Evolutionary conservation across 2,113 vertebrate species (phyloP), one percentile per base, ranked within the genome.

Genomic region (Cottus gobio): DNA sequence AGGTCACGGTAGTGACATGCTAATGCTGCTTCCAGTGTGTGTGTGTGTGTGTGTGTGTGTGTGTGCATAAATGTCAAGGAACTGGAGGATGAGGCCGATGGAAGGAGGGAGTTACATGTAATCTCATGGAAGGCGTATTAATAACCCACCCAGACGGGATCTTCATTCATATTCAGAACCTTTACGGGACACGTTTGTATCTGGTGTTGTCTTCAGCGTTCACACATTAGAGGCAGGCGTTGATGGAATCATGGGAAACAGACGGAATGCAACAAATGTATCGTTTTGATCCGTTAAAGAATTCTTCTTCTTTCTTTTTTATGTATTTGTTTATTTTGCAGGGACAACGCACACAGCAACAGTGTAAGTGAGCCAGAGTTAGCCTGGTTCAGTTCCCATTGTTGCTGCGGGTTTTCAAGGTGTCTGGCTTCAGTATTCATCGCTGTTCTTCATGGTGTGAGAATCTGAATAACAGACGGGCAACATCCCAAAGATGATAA

Each of bases 1-100:
- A 95, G 94, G 93, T 95, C 93, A 91, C 42, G 54, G 75, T 80
- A 61, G 80, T 88, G 85, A 93, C 87, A 93, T 86, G 89, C 86
- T 90, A 91, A 94, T 93, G 85, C 65, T 72, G 83, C 75, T 90
- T 90, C 82, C 76, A n/a, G 36, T 71, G 83, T 37, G 67, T 77
- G 62, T 39, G 44, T 58, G 63, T n/a, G 68, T 31, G 75, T 50
- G 46, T 22, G 7, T 50, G 48, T 0, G 39, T 71, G 60, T 76
- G 82, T 82, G 74, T 82, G 80, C 54, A 34, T 26, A 64, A 78
- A 82, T 69, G 88, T 67, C 68, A 54, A 66, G 74, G 54, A 81
- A 58, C 15, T 24, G 64, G 42, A 68, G 71, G 82, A 84, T 64
- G 77, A 76, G 71, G 66, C 26, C 60, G 54, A 18, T n/a, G 76